Conservation (phyloP, 2,888 invertebrate genomes). For the Synanthedon vespiformis region DNA sequence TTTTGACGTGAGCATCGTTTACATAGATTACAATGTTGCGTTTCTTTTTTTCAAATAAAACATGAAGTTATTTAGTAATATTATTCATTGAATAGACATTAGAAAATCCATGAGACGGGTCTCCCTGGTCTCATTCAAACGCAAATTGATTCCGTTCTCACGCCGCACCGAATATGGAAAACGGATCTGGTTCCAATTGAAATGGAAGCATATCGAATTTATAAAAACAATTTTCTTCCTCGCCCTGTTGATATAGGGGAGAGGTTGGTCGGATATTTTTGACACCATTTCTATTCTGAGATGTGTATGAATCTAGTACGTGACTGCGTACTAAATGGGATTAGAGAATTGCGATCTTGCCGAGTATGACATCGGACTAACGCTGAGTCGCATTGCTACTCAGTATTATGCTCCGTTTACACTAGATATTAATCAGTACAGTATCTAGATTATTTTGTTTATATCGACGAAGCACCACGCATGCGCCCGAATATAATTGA, state of each 20-base stretch:
- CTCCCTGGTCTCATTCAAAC: constrained; percentile 32
- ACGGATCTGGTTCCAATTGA: constrained; percentile 49
- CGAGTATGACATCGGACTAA: not conserved
- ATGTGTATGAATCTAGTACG: constrained; percentile 45
- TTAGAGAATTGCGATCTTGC: constrained; percentile 19
- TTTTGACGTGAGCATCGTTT: too few species aligned
- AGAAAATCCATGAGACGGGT: constrained; percentile 25
- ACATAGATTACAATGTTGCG: constrained; percentile 1
- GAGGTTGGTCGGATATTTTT: constrained; percentile 36
- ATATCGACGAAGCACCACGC: too few species aligned
- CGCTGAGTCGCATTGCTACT: not conserved
- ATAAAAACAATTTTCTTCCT: constrained; percentile 62
- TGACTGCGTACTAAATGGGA: constrained; percentile 41
- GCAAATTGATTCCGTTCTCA: constrained; percentile 46
- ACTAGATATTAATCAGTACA: too few species aligned
- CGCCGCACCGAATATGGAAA: constrained; percentile 38
- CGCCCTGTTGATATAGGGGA: constrained; percentile 47
- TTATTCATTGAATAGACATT: constrained; percentile 20
- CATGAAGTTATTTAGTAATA: constrained; percentile 1
- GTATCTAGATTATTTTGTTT: too few species aligned
- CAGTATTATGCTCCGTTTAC: too few species aligned
- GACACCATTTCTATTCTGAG: constrained; percentile 35
- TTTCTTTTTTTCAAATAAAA: constrained; percentile 13
- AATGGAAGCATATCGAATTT: constrained; percentile 63
- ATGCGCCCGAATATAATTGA: too few species aligned